A percentile compares a stretch with the other conserved stretches of the same genome.
These are phyloP conservation scores for Xylota segnis DNA, from an alignment of 2,888 invertebrate species.

Conservation along the genomic window DNA sequence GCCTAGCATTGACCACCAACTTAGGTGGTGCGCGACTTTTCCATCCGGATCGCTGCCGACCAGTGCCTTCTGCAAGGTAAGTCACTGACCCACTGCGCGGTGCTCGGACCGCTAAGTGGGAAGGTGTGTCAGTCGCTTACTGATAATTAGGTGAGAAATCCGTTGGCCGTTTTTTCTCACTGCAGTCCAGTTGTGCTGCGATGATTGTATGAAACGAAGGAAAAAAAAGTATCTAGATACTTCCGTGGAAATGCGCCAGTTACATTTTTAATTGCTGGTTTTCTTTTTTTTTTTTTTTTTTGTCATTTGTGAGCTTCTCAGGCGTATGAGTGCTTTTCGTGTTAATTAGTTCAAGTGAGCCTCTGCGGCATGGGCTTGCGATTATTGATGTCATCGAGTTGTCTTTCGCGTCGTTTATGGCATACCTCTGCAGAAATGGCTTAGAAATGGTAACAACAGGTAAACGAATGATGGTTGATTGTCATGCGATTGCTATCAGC, in stretches of 20 bases:
- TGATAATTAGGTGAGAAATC: constrained; percentile 70
- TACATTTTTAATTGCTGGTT: constrained; percentile 58
- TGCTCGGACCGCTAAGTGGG: not conserved
- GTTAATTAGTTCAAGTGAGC: constrained; percentile 43
- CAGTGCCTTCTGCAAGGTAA: not conserved
- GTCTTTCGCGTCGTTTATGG: constrained; percentile 13
- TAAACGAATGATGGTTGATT: constrained; percentile 34
- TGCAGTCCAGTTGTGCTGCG: constrained; percentile 23
- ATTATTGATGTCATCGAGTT: constrained; percentile 49
- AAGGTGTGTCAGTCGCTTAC: constrained; percentile 63
- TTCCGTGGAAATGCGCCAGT: constrained; percentile 49
- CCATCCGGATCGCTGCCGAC: constrained; percentile 70
- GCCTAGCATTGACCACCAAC: constrained; percentile 62
- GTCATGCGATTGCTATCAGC: constrained; percentile 57
- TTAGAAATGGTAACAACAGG: constrained; percentile 22
- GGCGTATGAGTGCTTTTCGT: constrained; percentile 56
- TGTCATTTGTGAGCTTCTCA: constrained; percentile 26
- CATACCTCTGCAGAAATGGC: constrained; percentile 11
- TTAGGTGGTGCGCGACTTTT: constrained; percentile 60
- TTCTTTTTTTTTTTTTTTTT: constrained; percentile 9
- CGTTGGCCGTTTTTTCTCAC: constrained; percentile 35
- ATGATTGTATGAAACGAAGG: not conserved
- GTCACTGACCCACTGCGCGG: constrained; percentile 38
- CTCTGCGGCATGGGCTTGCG: constrained; percentile 8
- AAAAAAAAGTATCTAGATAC: constrained; percentile 21